phyloP scores from a whole-genome alignment of 2,888 invertebrate genomes.

The Amorpha juglandis region DNA sequence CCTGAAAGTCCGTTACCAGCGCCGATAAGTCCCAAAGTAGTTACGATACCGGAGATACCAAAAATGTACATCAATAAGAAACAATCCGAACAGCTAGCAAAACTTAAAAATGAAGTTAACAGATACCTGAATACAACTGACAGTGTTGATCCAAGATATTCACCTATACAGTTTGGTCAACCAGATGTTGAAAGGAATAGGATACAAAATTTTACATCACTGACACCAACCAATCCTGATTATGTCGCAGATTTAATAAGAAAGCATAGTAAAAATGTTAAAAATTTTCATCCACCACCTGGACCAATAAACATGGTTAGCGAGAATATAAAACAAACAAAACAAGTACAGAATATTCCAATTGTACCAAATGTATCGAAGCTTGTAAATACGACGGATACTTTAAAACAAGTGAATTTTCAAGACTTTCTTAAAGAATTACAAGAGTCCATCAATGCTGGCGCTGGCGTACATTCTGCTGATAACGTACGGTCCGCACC shows the following conservation, averaged over 20 bases:
- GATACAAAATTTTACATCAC: conserved; percentile 1
- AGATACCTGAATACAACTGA: conserved; percentile 37
- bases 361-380: conserved; percentile 25
- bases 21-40: conserved; percentile 44
- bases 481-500: neutral
- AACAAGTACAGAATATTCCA: neutral
- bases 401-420: conserved; percentile 44
- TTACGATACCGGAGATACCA: conserved; percentile 47
- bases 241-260: conserved; percentile 5
- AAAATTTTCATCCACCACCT: neutral
- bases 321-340: neutral
- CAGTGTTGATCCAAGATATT: conserved; percentile 30
- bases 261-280: neutral
- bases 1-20: conserved; percentile 32
- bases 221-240: neutral
- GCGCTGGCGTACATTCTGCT: conserved; percentile 39
- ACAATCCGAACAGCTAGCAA: conserved; percentile 47
- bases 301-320: neutral
- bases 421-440: conserved; percentile 62
- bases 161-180: conserved; percentile 42
- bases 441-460: conserved; percentile 58
- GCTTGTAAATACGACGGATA: conserved; percentile 8
- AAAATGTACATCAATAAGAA: conserved; percentile 56
- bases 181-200: conserved; percentile 8
- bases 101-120: conserved; percentile 44